These are phyloP conservation scores for Amblyteles armatorius DNA, from an alignment of 2,888 invertebrate genomes.

Conservation along the genomic window DNA sequence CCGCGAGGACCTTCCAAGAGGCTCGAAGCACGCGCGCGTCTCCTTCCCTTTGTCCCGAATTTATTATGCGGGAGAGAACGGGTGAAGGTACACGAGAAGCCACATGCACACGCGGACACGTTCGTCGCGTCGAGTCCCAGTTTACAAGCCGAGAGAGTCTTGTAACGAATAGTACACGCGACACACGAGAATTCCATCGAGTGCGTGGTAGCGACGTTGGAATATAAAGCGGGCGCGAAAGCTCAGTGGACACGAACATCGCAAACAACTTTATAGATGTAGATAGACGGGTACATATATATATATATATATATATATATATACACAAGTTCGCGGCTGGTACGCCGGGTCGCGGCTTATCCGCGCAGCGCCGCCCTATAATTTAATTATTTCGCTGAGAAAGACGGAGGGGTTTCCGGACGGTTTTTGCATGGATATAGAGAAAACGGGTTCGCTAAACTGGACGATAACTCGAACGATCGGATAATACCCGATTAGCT, in stretches of 20 bases:
- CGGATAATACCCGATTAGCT: slow-evolving; percentile 31
- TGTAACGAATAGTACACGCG: slow-evolving; percentile 25
- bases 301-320: too few relatives aligned
- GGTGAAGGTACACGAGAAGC: slow-evolving; percentile 5
- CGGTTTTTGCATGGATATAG: background rate
- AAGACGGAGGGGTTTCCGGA: background rate
- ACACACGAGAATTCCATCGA: slow-evolving; percentile 24
- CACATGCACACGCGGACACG: slow-evolving; percentile 6
- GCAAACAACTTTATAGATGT: background rate
- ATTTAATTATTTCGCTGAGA: slow-evolving; percentile 27
- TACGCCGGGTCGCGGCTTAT: background rate
- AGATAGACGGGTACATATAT: background rate
- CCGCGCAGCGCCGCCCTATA: background rate
- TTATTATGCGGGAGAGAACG: slow-evolving; percentile 56
- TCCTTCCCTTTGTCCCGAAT: slow-evolving; percentile 43
- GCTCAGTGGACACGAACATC: slow-evolving; percentile 8
- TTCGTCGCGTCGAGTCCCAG: background rate
- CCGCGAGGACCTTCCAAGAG: background rate
- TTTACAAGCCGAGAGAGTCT: slow-evolving; percentile 32
- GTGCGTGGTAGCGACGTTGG: slow-evolving; percentile 16
- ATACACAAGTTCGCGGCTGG: background rate
- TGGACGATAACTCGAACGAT: slow-evolving; percentile 28
- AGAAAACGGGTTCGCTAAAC: background rate
- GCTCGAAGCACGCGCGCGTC: background rate
- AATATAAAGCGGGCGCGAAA: slow-evolving; percentile 40